Evolutionary conservation across 2,888 invertebrate species (phyloP).

Genomic region (Diploptera punctata): DNA sequence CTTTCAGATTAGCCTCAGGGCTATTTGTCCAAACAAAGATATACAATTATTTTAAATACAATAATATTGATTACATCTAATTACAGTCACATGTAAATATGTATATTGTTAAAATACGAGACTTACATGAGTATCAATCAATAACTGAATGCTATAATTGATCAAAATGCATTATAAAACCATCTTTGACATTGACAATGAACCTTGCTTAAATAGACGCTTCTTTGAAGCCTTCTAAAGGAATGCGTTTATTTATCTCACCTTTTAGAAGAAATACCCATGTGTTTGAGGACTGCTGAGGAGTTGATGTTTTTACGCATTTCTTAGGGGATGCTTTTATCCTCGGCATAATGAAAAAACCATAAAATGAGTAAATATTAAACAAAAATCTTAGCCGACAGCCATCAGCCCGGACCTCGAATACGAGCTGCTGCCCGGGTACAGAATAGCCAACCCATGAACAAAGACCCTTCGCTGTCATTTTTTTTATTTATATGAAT

Average conservation of each 20-base stretch:
- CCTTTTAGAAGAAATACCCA: constrained; percentile 74
- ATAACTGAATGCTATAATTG: not conserved
- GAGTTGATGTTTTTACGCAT: constrained; percentile 57
- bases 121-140: too few species aligned
- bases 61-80: too few species aligned
- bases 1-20: not conserved
- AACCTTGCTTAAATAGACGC: constrained; percentile 39
- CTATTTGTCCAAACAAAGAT: constrained; percentile 16
- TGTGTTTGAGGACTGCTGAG: constrained; percentile 67
- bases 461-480: not conserved
- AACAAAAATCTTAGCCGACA: constrained; percentile 38
- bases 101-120: too few species aligned
- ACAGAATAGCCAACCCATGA: constrained; percentile 26
- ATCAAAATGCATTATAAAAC: constrained; percentile 3
- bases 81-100: too few species aligned
- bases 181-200: constrained; percentile 42
- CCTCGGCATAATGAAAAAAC: constrained; percentile 58
- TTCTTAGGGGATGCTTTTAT: constrained; percentile 63
- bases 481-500: too few species aligned
- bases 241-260: constrained; percentile 49
- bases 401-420: constrained; percentile 37
- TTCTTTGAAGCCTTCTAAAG: constrained; percentile 10
- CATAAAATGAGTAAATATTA: constrained; percentile 26
- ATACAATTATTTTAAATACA: constrained; percentile 46
- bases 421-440: constrained; percentile 36